Base-by-base conservation (phyloP, 2,888 invertebrate species). In the Brachypterus glaber region DNA sequence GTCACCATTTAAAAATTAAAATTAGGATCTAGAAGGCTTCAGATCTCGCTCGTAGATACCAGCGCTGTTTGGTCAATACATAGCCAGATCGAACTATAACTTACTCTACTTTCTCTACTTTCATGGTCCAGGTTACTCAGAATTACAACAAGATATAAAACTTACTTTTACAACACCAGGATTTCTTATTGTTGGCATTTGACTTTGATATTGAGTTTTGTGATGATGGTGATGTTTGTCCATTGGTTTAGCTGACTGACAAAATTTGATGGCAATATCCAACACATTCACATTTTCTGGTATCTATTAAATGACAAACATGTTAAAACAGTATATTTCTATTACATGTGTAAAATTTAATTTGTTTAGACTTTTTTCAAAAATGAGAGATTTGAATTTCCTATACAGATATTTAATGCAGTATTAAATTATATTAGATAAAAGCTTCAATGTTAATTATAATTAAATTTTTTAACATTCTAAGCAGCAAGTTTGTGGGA, bases 251-350 rank as follows among this genome's bases (percentile, higher is more conserved):
- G 77, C 68, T 50, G 76, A 76, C 45, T 79, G 74, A 52, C 84
- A 82, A 51, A 78, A 78, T 58, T 80, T 83, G 47, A 79, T 69
- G 32, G 81, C 82, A 24, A 77, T 62, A 49, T 84, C 84, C 3
- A 79, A 64, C 7, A 76, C 62, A 54, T 79, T 80, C 39, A 66
- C 63, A 49, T 71, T 77, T 48, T 80, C 81, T 7, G 74, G 67
- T 30, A 64, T 55, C 65, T 69, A 32, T 17, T 51, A 52, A 33
- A 17, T 38, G 29, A 29, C 4, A n/a, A 14, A 24, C 11, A 33
- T 33, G 32, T 30, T 27, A 39, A 16, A 29, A n/a, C n/a, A n/a
- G n/a, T n/a, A n/a, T n/a, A n/a, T n/a, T n/a, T n/a, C n/a, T n/a
- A n/a, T n/a, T n/a, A n/a, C n/a, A n/a, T n/a, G n/a, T n/a, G n/a